Conservation (phyloP, 2,113 vertebrate species). For the Saguinus midas region DNA sequence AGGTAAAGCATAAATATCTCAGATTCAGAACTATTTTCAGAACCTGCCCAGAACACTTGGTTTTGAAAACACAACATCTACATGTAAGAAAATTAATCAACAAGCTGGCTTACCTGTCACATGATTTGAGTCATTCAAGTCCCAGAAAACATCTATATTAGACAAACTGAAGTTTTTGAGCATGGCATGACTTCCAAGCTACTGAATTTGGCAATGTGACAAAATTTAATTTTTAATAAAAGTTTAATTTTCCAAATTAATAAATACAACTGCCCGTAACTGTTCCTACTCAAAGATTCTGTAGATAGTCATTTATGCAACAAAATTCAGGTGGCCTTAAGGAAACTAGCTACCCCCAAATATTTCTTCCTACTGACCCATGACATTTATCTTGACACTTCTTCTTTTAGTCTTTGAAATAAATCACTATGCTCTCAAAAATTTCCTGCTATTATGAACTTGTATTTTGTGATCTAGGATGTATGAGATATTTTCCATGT, state of each 20-base stretch:
- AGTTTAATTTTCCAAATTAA: background rate
- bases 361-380: background rate
- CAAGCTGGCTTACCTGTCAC: background rate
- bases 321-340: background rate
- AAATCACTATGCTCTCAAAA: background rate
- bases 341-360: background rate
- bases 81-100: background rate
- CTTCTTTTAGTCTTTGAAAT: background rate
- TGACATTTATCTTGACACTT: background rate
- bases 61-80: slow-evolving; percentile 13
- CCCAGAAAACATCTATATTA: background rate
- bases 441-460: background rate
- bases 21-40: background rate
- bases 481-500: background rate
- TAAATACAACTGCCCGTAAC: background rate
- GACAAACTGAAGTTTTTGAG: background rate
- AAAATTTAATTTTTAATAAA: slow-evolving; percentile 13
- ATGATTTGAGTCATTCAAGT: background rate
- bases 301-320: background rate
- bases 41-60: background rate
- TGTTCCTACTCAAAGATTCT: background rate
- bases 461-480: background rate
- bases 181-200: background rate
- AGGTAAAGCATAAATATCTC: background rate
- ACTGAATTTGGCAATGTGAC: background rate